A percentile compares a stretch with the other conserved stretches of the same genome.
phyloP scores from a whole-genome alignment of 2,797 vertebrate species.

The Cichlasoma orientale region DNA sequence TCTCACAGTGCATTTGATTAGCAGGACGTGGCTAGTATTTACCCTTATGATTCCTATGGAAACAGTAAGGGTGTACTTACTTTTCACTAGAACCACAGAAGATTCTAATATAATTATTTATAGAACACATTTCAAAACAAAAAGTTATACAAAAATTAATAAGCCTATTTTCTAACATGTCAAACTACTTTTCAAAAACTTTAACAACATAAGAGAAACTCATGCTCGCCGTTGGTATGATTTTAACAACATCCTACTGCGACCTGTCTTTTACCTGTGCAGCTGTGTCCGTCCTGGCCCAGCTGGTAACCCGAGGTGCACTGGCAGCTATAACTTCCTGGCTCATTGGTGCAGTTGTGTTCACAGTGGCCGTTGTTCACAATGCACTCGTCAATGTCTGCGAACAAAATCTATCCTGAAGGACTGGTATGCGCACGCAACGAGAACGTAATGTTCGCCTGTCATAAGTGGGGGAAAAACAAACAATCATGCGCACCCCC shows the following conservation, averaged over 20 bases:
- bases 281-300: constrained; percentile 72
- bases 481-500: background rate
- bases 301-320: constrained; percentile 77
- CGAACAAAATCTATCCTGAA: constrained; percentile 13
- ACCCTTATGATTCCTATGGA: background rate
- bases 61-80: background rate
- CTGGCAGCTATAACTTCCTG: constrained; percentile 76
- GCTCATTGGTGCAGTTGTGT: constrained; percentile 79
- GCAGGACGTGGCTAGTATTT: background rate
- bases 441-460: background rate
- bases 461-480: background rate
- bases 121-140: background rate
- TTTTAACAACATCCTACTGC: background rate
- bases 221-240: background rate
- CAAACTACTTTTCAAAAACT: background rate
- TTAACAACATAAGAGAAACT: background rate
- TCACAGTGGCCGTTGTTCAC: constrained; percentile 77
- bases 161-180: background rate
- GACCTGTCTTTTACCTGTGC: constrained; percentile 74
- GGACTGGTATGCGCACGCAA: background rate
- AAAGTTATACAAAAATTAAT: background rate
- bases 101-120: background rate
- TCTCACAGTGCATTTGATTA: too few relatives aligned
- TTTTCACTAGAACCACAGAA: background rate
- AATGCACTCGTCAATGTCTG: constrained; percentile 84